phyloP scores from a whole-genome alignment of 2,113 vertebrate species.

The Sus scrofa region T2T-Sscrofa CM000812.6:285962501-285963000 shows the following conservation, averaged over 20 bases:
- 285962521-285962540: background rate
- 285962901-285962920: background rate
- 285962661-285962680: background rate
- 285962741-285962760: background rate
- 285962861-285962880: accelerated
- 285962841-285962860: background rate
- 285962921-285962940: background rate
- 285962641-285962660: background rate
- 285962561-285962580: background rate
- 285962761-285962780: background rate
- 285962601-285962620: background rate
- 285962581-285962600: background rate
- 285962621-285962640: accelerated
- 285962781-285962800: accelerated
- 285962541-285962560: background rate
- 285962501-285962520: too few species aligned
- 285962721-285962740: background rate
- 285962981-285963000: accelerated
- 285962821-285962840: background rate
- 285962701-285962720: accelerated
- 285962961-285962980: accelerated
- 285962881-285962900: background rate
- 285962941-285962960: too few species aligned
- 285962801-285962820: accelerated
- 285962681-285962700: accelerated